Conservation (phyloP, 2,797 vertebrate genomes). For the Amblyraja radiata region DNA sequence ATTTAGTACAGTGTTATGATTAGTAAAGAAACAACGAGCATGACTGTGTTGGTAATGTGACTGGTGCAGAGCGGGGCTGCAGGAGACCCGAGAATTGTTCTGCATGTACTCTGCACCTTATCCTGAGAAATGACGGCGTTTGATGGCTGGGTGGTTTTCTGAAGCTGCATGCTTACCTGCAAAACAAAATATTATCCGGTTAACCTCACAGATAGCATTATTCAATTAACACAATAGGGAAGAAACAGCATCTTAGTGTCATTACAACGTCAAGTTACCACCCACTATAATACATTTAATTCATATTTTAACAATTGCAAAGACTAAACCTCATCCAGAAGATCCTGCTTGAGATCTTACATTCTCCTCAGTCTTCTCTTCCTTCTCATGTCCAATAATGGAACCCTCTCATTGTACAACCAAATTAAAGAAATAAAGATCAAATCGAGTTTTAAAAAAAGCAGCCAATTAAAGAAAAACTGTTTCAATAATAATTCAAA, state of each 20-base stretch:
- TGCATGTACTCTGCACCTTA: slow-evolving; percentile 1
- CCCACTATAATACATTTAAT: too few relatives aligned
- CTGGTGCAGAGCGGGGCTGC: neutral
- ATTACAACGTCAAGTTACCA: neutral
- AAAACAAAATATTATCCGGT: neutral
- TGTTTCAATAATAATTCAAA: too few relatives aligned
- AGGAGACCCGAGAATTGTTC: neutral
- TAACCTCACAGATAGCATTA: neutral
- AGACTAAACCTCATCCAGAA: too few relatives aligned
- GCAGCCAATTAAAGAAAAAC: too few relatives aligned
- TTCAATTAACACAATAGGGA: neutral
- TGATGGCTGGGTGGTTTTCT: neutral
- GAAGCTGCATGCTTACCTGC: slow-evolving; percentile 12
- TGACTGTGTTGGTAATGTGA: neutral
- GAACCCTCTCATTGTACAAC: too few relatives aligned
- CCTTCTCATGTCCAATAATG: too few relatives aligned
- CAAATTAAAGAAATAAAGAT: too few relatives aligned
- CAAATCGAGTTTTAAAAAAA: too few relatives aligned
- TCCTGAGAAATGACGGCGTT: neutral
- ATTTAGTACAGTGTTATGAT: slow-evolving; percentile 6
- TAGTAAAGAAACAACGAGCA: neutral
- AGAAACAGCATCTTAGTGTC: neutral
- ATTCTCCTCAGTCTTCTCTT: too few relatives aligned
- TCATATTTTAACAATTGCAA: too few relatives aligned
- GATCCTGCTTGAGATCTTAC: too few relatives aligned